Base-by-base conservation (phyloP, 2,113 vertebrate genomes). In the Syrrhaptes paradoxus region DNA sequence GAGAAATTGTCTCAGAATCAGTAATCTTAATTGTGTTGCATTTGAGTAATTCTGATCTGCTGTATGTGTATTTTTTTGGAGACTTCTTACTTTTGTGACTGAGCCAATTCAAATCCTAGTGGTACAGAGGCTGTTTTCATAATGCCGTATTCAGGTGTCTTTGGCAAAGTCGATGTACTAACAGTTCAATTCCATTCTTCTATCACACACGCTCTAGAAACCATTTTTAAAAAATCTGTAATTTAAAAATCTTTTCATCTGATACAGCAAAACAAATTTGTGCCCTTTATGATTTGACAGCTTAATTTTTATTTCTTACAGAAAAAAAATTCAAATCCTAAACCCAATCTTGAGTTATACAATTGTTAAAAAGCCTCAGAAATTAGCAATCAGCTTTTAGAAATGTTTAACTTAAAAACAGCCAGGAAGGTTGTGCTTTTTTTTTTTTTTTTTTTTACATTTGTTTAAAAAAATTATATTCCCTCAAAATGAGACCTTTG, bases 391-490 rank as follows among this genome's bases (percentile, higher is more conserved):
- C 52, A 77, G 93, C 81, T 96, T 96, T 96, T 90, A 87, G 87
- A 96, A 96, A 97, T 95, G 91, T 96, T 96, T 96, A 97, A 94
- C 89, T 95, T 94, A 83, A 96, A 97, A 97, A 87, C 92, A 96
- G 77, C 34, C 57, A 83, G 77, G 51, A 93, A 90, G 68, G 68
- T 51, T 29, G 41, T 68, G 9, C 2, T 26, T 22, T 29, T 38
- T 43, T 38, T 38, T 29, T 70, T 63, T 79, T 87, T 46, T 68
- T 20, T 41, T 81, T 85, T 87, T 58, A 79, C 68, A 96, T 94
- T 95, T 95, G 88, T 97, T 97, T 88, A 95, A 97, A 95, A 93
- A 96, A 96, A 83, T 76, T 88, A 89, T 93, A 93, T 77, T 93
- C 68, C 58, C 49, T 94, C 95, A 70, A 84, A 89, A 46, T 52